A percentile compares a stretch with the other conserved stretches of the same genome.
Evolutionary conservation across 2,113 vertebrate genomes (phyloP).

Genomic region (Pangasianodon gigas): DNA sequence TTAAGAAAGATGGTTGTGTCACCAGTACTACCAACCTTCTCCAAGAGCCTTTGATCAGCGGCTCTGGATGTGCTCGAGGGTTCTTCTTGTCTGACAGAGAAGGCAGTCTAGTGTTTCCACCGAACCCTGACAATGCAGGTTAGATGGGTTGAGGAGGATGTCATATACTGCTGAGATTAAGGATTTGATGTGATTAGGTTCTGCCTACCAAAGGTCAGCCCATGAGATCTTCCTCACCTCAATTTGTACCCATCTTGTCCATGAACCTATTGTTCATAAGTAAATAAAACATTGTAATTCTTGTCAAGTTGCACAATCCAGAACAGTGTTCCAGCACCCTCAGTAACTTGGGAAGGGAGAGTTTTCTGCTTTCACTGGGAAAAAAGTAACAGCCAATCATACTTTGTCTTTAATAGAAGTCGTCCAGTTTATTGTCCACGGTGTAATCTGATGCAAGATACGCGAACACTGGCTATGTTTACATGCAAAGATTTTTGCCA

Average conservation of each 20-base stretch:
- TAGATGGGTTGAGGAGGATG: neutral
- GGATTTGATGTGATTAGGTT: neutral
- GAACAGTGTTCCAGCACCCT: too few species aligned
- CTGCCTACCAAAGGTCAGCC: too few species aligned
- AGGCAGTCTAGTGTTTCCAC: neutral
- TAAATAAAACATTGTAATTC: too few species aligned
- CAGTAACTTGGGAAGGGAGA: too few species aligned
- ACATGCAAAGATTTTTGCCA: too few species aligned
- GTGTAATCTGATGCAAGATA: neutral
- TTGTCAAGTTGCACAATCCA: too few species aligned
- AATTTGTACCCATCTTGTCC: too few species aligned
- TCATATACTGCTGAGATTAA: neutral
- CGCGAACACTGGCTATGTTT: neutral
- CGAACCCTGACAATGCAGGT: neutral
- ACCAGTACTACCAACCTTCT: neutral
- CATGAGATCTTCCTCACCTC: too few species aligned
- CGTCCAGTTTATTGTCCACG: neutral
- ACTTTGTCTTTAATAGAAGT: neutral
- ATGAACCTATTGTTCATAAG: too few species aligned
- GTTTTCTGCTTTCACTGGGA: too few species aligned
- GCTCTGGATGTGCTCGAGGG: neutral
- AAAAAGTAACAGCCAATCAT: neutral
- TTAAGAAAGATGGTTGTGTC: neutral
- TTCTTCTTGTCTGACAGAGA: neutral
- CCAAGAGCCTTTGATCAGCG: too few species aligned